phyloP scores from a whole-genome alignment of 2,888 invertebrate species.

The Boloria selene region DNA sequence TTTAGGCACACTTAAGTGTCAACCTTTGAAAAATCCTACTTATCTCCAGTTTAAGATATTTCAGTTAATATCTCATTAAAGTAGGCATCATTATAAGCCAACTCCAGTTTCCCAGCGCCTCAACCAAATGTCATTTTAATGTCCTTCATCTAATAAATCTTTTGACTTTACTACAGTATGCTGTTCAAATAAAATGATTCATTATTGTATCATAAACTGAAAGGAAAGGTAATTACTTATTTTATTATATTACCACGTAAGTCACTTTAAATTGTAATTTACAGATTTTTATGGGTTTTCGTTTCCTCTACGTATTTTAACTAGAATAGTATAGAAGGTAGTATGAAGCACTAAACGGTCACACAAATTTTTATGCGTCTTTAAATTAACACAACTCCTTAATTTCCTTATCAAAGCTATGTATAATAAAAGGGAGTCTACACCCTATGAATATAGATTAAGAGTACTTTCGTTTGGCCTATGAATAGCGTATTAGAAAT shows the following conservation, averaged over 20 bases:
- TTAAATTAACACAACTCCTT: too few species aligned
- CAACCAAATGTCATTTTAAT: conserved; percentile 62
- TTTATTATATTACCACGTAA: conserved; percentile 5
- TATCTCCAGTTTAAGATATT: conserved; percentile 60
- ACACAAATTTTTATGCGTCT: too few species aligned
- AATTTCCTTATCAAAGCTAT: too few species aligned
- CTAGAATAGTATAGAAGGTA: not conserved
- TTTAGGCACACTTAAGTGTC: conserved; percentile 34
- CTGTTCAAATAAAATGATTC: conserved; percentile 33
- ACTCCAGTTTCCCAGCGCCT: conserved; percentile 63
- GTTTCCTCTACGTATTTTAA: not conserved
- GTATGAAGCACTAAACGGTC: too few species aligned
- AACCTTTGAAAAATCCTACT: conserved; percentile 47
- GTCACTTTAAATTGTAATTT: not conserved
- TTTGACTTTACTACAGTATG: conserved; percentile 44
- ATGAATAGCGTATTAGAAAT: conserved; percentile 66
- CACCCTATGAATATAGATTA: too few species aligned
- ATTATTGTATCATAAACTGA: conserved; percentile 29
- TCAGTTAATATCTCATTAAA: conserved; percentile 63
- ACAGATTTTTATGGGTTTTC: not conserved
- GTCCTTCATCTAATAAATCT: conserved; percentile 67
- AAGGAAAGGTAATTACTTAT: conserved; percentile 25
- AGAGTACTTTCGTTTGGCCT: conserved; percentile 46
- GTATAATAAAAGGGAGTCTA: too few species aligned
- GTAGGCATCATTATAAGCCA: conserved; percentile 69